A percentile compares a stretch with the other conserved stretches of the same genome.
phyloP scores from a whole-genome alignment of 1,140 invertebrate genomes.

The Apis laboriosa region DNA sequence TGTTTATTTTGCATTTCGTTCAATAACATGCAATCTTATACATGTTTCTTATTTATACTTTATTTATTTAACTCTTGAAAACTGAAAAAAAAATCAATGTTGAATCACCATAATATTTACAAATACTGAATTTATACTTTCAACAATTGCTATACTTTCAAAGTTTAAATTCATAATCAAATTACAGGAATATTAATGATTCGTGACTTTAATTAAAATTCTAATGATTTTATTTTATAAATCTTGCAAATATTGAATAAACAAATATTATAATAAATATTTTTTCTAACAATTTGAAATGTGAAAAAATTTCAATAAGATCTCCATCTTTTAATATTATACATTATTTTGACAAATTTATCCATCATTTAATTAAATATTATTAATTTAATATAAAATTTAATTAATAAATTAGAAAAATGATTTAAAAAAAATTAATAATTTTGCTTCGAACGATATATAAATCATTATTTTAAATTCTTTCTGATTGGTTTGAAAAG shows the following conservation, averaged over 20 bases:
- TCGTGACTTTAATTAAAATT: not conserved
- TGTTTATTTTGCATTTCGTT: too few species aligned
- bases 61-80: not conserved
- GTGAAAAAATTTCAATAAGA: too few species aligned
- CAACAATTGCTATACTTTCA: not conserved
- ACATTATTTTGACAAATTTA: too few species aligned
- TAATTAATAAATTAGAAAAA: not conserved
- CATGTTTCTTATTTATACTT: too few species aligned
- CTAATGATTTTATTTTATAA: not conserved
- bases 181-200: not conserved
- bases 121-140: not conserved
- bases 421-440: not conserved
- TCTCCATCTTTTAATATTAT: too few species aligned
- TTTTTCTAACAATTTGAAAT: not conserved
- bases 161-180: not conserved
- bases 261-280: not conserved
- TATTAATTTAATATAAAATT: too few species aligned
- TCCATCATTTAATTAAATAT: too few species aligned
- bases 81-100: not conserved
- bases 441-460: too few species aligned
- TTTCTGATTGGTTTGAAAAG: too few species aligned
- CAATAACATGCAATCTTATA: too few species aligned
- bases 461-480: too few species aligned
- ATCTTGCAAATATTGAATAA: not conserved
- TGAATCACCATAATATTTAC: not conserved